These are phyloP conservation scores for Lasioglossum malachurum DNA, from an alignment of 2,888 invertebrate genomes.

Conservation along the genomic window DNA sequence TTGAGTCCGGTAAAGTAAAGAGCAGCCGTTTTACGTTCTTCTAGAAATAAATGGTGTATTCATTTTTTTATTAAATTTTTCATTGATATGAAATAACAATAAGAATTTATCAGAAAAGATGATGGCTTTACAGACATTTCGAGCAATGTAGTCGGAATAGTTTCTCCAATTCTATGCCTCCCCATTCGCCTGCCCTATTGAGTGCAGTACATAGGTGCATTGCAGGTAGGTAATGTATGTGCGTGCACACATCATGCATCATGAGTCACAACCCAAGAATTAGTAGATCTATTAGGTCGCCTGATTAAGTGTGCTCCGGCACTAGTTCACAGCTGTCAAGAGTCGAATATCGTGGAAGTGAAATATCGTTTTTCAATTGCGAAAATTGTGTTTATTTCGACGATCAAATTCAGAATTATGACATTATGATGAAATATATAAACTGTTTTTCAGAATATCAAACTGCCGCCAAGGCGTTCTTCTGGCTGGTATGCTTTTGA, in stretches of 20 bases:
- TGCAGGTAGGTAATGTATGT: background rate
- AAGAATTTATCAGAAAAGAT: background rate
- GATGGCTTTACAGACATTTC: background rate
- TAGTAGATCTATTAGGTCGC: conserved; percentile 13
- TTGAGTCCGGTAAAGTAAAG: too few species aligned
- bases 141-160: background rate
- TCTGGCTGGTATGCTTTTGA: background rate
- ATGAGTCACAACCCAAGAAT: conserved; percentile 11
- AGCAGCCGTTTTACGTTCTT: too few species aligned
- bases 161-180: background rate
- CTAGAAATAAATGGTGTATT: too few species aligned
- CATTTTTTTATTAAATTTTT: background rate
- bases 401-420: background rate
- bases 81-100: background rate
- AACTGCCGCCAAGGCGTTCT: background rate
- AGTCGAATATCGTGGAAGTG: background rate
- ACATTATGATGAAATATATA: background rate
- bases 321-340: background rate
- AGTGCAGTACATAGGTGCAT: background rate
- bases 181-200: conserved; percentile 9
- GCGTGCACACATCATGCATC: conserved; percentile 11
- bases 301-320: conserved; percentile 15
- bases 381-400: background rate
- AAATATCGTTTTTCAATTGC: background rate
- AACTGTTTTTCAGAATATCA: background rate